Evolutionary conservation across 1,140 invertebrate genomes (phyloP).

Genomic region (Danaus plexippus): DNA sequence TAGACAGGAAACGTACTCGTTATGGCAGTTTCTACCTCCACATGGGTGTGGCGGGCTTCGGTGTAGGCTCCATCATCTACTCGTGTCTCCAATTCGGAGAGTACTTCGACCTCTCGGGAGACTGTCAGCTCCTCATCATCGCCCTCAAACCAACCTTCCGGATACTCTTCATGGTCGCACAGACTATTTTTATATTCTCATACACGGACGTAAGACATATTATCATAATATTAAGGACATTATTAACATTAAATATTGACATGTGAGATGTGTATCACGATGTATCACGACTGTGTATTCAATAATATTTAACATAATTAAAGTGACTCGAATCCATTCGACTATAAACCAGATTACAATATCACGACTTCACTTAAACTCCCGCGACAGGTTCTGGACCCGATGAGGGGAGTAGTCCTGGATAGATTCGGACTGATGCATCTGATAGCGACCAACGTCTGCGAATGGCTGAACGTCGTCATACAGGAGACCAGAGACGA

Average conservation of each 20-base stretch:
- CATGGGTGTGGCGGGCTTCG: conserved; percentile 77
- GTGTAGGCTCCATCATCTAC: conserved; percentile 79
- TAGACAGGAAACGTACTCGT: conserved; percentile 45
- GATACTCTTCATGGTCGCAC: conserved; percentile 76
- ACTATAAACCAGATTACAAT: too few relatives aligned
- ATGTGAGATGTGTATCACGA: too few relatives aligned
- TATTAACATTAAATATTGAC: too few relatives aligned
- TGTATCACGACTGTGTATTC: too few relatives aligned
- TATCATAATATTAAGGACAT: too few relatives aligned
- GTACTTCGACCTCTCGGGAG: conserved; percentile 74
- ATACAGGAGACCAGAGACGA: conserved; percentile 77
- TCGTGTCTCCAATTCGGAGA: conserved; percentile 78
- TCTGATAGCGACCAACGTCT: conserved; percentile 74
- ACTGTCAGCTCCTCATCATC: conserved; percentile 73
- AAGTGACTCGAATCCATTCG: too few relatives aligned
- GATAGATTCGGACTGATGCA: conserved; percentile 77
- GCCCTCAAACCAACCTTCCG: conserved; percentile 73
- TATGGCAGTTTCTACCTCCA: conserved; percentile 76
- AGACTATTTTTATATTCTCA: conserved; percentile 80
- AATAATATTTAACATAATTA: too few relatives aligned
- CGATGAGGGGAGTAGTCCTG: conserved; percentile 66
- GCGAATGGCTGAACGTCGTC: conserved; percentile 77
- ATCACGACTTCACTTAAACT: too few relatives aligned
- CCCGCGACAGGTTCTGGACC: conserved; percentile 45
- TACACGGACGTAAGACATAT: conserved; percentile 73